Conservation (phyloP, 2,888 invertebrate species). For the Cheiracanthium punctorium region DNA sequence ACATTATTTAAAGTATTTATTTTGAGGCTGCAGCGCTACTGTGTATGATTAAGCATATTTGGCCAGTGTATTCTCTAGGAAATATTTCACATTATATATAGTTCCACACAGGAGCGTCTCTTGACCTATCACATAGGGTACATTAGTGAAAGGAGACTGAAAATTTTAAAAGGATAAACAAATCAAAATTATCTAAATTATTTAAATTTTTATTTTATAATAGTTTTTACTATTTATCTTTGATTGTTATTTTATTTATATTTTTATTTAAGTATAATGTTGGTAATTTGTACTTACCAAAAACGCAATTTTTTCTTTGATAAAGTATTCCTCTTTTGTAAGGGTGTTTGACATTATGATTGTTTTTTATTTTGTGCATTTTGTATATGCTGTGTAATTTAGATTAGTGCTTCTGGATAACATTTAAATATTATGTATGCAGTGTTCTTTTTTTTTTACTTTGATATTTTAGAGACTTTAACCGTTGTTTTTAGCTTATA, state of each 20-base stretch:
- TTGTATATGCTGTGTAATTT: background rate
- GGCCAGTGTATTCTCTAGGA: slow-evolving; percentile 49
- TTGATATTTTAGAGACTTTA: background rate
- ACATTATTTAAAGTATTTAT: slow-evolving; percentile 28
- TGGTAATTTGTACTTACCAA: background rate
- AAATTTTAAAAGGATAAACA: background rate
- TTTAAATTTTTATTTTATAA: background rate
- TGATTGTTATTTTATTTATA: background rate
- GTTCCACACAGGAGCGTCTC: slow-evolving; percentile 14
- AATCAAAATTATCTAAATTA: background rate
- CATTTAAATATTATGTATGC: background rate
- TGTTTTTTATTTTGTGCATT: background rate
- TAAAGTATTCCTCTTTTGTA: background rate
- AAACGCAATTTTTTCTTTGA: background rate
- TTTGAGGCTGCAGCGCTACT: slow-evolving; percentile 28
- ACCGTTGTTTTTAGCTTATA: background rate
- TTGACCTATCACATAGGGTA: slow-evolving; percentile 3
- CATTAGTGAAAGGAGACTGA: background rate
- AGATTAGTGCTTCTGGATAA: background rate
- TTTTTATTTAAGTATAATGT: background rate
- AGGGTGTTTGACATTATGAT: slow-evolving; percentile 3
- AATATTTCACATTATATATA: slow-evolving; percentile 38
- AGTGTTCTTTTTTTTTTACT: background rate
- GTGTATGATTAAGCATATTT: slow-evolving; percentile 46
- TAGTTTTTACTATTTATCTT: background rate